phyloP scores from a whole-genome alignment of 2,113 vertebrate species.

The Potamarius usumacintae region DNA sequence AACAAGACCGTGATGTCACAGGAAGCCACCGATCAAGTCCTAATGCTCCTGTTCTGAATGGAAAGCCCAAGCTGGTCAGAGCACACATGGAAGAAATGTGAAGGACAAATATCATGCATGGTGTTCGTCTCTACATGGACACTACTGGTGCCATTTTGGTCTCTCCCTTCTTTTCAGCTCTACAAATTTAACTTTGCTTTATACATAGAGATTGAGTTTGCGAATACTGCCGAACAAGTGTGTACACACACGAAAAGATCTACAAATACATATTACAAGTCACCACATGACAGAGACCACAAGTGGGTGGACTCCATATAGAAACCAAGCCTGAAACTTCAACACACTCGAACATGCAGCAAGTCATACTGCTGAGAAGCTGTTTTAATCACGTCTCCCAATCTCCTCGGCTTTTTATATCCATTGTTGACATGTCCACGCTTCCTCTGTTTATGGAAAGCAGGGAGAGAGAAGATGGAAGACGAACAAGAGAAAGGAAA shows the following conservation, averaged over 20 bases:
- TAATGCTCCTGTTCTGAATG: constrained; percentile 12
- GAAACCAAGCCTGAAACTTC: background rate
- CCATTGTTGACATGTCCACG: constrained; percentile 53
- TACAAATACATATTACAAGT: constrained; percentile 34
- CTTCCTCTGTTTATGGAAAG: constrained; percentile 53
- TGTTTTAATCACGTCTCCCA: constrained; percentile 35
- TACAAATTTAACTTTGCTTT: background rate
- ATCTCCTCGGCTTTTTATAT: constrained; percentile 35
- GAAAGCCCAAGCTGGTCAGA: background rate
- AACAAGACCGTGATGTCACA: background rate
- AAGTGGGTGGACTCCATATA: background rate
- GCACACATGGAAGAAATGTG: background rate
- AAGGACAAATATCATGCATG: too few species aligned
- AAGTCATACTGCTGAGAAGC: background rate
- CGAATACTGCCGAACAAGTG: background rate
- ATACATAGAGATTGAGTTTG: constrained; percentile 11
- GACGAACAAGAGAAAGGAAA: background rate
- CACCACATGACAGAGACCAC: constrained; percentile 45
- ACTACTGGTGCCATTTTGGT: background rate
- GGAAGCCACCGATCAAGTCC: constrained; percentile 33
- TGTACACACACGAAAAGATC: constrained; percentile 10
- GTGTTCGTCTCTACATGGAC: background rate
- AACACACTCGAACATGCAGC: background rate
- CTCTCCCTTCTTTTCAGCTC: background rate
- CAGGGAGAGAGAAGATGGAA: background rate